Percentiles rank a stretch among this genome's conserved stretches.
These are phyloP conservation scores for Cynoglossus semilaevis DNA, from an alignment of 2,113 vertebrate species.

Conservation along the genomic window DNA sequence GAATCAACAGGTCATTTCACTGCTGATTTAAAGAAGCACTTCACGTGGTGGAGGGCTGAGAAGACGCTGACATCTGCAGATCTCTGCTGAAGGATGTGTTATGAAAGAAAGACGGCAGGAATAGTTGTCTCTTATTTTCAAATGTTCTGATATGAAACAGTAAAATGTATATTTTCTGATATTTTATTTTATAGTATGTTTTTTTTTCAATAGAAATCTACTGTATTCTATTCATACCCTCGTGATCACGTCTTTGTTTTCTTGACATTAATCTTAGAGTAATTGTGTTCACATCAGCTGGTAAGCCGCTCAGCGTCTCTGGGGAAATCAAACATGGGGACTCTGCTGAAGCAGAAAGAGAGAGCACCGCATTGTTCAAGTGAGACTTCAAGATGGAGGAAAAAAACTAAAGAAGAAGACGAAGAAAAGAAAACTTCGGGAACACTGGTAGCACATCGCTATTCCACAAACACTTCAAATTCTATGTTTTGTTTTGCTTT, in stretches of 20 bases:
- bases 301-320: slow-evolving; percentile 18
- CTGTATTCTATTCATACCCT: no score
- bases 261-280: slow-evolving; percentile 46
- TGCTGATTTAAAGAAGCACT: background rate
- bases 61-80: background rate
- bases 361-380: slow-evolving; percentile 2
- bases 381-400: slow-evolving; percentile 13
- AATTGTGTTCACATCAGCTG: slow-evolving; percentile 43
- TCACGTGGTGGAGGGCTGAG: background rate
- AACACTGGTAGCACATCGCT: background rate
- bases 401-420: background rate
- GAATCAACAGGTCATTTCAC: slow-evolving; percentile 12
- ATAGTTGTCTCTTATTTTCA: no score
- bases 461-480: no score
- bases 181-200: no score
- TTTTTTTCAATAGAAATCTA: no score
- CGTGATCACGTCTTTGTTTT: slow-evolving; percentile 31
- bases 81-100: background rate
- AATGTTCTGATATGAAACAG: no score
- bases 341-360: slow-evolving; percentile 24
- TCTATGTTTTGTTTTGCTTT: no score
- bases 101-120: background rate
- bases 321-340: slow-evolving; percentile 53
- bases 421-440: slow-evolving; percentile 7
- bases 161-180: no score